Evolutionary conservation across 1,140 invertebrate genomes (phyloP), one percentile per base, ranked within the genome.

Genomic region (Drosophila ambigua): DNA sequence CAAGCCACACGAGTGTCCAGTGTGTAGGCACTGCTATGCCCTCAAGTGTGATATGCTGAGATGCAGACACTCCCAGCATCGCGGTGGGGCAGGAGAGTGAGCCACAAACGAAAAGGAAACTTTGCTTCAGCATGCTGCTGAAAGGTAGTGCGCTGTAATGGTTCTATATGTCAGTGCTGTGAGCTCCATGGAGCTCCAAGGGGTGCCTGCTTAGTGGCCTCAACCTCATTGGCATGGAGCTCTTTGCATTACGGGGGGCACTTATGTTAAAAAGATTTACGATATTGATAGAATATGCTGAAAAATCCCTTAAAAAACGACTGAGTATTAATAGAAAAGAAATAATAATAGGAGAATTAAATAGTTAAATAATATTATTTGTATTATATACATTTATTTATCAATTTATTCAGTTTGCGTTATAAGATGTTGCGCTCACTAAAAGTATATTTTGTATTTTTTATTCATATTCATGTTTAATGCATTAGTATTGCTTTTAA

Each of bases 21-120:
- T 89, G 23, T 92, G 91, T 48, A 75, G 81, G 66, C 88, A 90
- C 52, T 52, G 74, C 35, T 92, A 89, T 66, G 90, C 91, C 24
- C 72, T 92, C 35, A 92, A 92, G 72, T 79, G 91, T 53, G 91
- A 92, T 74, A 91, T 92, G 90, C 51, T 91, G 35, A 76, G 91
- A 16, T 92, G 91, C 61, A 81, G 80, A 28, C 90, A 91, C 31
- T 90, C 85, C 4, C 83, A 75, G 44, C 58, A 83, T 6, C 72
- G 75, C 8, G 59, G 62, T 11, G 59, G 13, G 24, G 23, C 23
- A 16, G 51, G 46, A 16, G 44, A 58, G 3, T 24, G 26, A 39
- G 2, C 9, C 35, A 44, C 8, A 57, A 26, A 16, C n/a, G n/a
- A 16, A 5, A 28, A 28, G 5, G 5, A 9, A 45, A 8, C 13